phyloP scores from a whole-genome alignment of 1,140 invertebrate species.

The Neotoxoptera formosana region DNA sequence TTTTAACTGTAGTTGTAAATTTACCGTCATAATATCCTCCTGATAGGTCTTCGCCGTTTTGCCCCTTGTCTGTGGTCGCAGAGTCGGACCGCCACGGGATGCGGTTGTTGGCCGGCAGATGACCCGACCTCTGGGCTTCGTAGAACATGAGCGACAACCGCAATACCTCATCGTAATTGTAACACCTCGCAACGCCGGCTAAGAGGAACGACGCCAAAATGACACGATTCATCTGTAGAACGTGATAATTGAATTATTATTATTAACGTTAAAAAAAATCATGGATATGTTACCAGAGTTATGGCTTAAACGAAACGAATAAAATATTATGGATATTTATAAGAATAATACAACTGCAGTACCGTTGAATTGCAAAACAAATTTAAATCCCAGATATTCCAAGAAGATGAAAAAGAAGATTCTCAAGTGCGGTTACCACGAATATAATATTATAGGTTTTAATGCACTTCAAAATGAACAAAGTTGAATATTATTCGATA shows the following conservation, averaged over 20 bases:
- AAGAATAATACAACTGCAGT: not conserved
- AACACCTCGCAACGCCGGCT: slow-evolving; percentile 41
- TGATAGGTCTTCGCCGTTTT: slow-evolving; percentile 69
- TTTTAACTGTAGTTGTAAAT: slow-evolving; percentile 9
- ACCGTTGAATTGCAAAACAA: not conserved
- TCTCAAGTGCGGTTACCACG: too few species aligned
- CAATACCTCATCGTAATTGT: slow-evolving; percentile 68
- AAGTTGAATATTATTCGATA: too few species aligned
- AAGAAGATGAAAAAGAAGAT: too few species aligned
- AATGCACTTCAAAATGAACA: too few species aligned
- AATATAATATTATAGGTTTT: too few species aligned
- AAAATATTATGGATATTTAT: not conserved
- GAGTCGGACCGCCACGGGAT: slow-evolving; percentile 71
- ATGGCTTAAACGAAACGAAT: not conserved
- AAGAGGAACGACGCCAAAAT: slow-evolving; percentile 17
- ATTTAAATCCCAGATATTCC: too few species aligned
- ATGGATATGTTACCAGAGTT: not conserved
- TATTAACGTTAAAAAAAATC: not conserved
- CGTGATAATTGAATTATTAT: not conserved
- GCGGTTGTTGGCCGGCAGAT: slow-evolving; percentile 67
- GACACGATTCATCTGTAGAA: slow-evolving; percentile 40
- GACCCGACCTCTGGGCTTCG: slow-evolving; percentile 73
- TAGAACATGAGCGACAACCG: slow-evolving; percentile 71
- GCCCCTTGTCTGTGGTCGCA: slow-evolving; percentile 67
- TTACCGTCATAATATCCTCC: slow-evolving; percentile 76